phyloP scores from a whole-genome alignment of 2,113 vertebrate species.

The Eulemur macaco region DNA sequence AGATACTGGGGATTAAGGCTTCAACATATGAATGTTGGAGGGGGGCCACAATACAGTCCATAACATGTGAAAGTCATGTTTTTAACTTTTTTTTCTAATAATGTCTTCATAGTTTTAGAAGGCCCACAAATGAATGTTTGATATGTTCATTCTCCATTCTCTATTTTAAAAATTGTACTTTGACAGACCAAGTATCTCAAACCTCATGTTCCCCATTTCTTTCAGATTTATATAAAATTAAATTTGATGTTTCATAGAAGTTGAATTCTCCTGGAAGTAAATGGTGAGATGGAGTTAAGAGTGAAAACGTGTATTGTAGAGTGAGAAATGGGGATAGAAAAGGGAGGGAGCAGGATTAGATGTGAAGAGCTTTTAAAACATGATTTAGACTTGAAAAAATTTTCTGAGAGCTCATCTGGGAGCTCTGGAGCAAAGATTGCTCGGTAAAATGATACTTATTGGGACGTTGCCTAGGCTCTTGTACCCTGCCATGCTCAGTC shows the following conservation, averaged over 20 bases:
- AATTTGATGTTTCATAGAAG: background rate
- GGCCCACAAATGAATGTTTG: background rate
- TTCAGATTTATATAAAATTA: background rate
- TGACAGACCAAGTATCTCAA: slow-evolving; percentile 1
- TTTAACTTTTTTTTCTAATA: slow-evolving; percentile 1
- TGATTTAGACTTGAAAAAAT: slow-evolving; percentile 21
- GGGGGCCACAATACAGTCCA: background rate
- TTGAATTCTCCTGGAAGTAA: background rate
- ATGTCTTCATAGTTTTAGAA: background rate
- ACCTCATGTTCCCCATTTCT: background rate
- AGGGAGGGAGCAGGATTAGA: background rate
- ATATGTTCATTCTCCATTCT: background rate
- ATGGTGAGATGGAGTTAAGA: background rate
- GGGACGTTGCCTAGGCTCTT: background rate
- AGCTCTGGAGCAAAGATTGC: background rate
- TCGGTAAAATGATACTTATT: background rate
- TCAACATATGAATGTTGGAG: background rate
- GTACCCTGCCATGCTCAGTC: background rate
- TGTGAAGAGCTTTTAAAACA: background rate
- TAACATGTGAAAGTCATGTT: background rate
- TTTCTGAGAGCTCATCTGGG: background rate
- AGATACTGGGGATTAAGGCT: background rate
- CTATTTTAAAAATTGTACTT: background rate
- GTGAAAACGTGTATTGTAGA: slow-evolving; percentile 27
- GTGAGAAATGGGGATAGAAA: slow-evolving; percentile 13